phyloP scores from a whole-genome alignment of 2,888 invertebrate genomes.

The Plagodis pulveraria region DNA sequence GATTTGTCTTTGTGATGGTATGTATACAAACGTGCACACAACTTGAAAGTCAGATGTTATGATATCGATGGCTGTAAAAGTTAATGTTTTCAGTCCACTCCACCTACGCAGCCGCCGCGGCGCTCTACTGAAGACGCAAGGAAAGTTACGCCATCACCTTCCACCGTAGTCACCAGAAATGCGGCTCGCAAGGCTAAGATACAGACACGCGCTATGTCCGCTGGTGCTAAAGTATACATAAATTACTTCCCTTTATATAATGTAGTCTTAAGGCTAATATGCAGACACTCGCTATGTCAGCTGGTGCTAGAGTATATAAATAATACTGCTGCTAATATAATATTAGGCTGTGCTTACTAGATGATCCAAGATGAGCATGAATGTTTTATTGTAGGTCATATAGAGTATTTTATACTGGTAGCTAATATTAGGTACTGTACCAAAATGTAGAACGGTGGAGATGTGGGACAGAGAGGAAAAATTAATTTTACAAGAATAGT shows the following conservation, averaged over 20 bases:
- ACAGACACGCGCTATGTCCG: constrained; percentile 86
- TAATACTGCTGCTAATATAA: not conserved
- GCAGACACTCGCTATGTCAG: constrained; percentile 86
- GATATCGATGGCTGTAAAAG: no score
- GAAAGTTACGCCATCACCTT: constrained; percentile 66
- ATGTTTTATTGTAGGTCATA: no score
- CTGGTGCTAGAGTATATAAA: constrained; percentile 68
- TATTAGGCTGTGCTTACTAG: no score
- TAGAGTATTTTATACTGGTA: no score
- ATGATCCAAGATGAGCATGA: no score
- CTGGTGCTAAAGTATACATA: constrained; percentile 67
- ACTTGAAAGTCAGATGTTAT: no score
- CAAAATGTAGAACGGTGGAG: no score
- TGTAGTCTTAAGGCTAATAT: constrained; percentile 84
- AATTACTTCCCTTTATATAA: constrained; percentile 7
- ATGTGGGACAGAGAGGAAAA: no score
- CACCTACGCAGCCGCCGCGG: constrained; percentile 58
- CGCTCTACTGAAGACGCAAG: constrained; percentile 65
- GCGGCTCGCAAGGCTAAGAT: constrained; percentile 87
- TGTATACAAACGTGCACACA: no score
- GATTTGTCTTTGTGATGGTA: no score
- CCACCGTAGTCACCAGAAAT: constrained; percentile 84
- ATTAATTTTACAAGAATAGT: no score
- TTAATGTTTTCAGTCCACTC: constrained; percentile 60
- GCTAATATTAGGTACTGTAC: no score